Evolutionary conservation across 2,113 vertebrate species (phyloP), one percentile per base, ranked within the genome.

Genomic region (Benitochromis conjunctus): DNA sequence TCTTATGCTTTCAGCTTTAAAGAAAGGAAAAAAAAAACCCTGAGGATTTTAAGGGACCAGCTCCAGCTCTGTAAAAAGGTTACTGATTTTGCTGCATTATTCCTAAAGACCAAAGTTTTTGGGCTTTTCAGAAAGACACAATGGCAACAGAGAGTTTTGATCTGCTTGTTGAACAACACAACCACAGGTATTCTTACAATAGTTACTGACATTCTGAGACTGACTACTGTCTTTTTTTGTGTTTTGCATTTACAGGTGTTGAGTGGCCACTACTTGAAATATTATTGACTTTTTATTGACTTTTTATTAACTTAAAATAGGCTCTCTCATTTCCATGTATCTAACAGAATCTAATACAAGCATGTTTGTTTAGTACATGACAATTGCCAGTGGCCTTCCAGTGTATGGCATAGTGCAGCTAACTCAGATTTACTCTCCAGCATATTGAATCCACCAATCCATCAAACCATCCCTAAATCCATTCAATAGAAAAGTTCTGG

Each of bases 61-160:
- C 7, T 79, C 34, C 14, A 55, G 13, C 6, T 26, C 58, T 19
- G 43, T 36, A n/a, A 76, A 91, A 58, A 18, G 26, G 36, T 36
- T 53, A 57, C 83, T 82, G 79, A 86, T 88, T 79, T 66, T 79
- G 58, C 48, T 77, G 81, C 29, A 82, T 89, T 89, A 84, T 77
- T 66, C 10, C 3, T 16, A 41, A n/a, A 38, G 38, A 84, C 56
- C 29, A 82, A 46, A 60, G 51, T 31, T 36, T 57, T 34, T 19
- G 55, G 55, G 55, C 6, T 56, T 9, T 60, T 64, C 64, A 13
- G 9, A 82, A 55, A 9, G 38, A 41, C 57, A 18, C 18, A 10
- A 46, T 51, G 19, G 0, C 19, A 62, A 48, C 48, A 43, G 19
- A 18, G 13, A 21, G 31, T 55, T 26, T 6, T 19, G 54, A 58